Evolutionary conservation across 2,888 invertebrate genomes (phyloP), one percentile per base, ranked within the genome.

Genomic region (Calliphora vomitoria): DNA sequence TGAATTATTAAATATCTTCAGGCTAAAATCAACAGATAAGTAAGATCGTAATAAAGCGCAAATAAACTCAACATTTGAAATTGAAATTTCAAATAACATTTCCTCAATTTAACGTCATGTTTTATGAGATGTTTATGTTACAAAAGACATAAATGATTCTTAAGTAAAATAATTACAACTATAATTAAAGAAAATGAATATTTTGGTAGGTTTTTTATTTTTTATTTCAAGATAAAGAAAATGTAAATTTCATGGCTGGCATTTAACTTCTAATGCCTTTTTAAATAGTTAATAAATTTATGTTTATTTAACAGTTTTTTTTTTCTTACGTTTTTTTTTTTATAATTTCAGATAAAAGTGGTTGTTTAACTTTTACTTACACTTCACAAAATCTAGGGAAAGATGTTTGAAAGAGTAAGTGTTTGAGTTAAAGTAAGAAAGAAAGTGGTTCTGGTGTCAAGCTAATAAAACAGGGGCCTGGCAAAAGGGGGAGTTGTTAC

Each of bases 391-490:
- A 68, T 35, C 11, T 58, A 50, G 0, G 4, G 31, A 20, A 44
- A 62, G 41, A 55, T 66, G 31, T 74, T 81, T 31, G 25, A 13
- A 66, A 74, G 18, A 18, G n/a, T 44, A 15, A 64, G 62, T 38
- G 8, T 76, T 62, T 62, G n/a, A 64, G 75, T 66, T 6, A 44
- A 15, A 55, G 20, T 66, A 75, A 80, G 74, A 80, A 80, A 79
- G 74, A 80, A 80, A 74, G 72, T 75, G 66, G 68, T 85, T 85
- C 85, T 80, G 74, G 62, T 69, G 62, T 62, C 44, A 64, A 8
- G 81, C 8, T 72, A 41, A 41, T 38, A n/a, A 31, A 20, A 18
- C 8, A 53, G n/a, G 5, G 58, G 47, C 72, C 44, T 18, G 71
- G 47, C 20, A 11, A 1, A 13, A 38, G 35, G 58, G 75, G 58